Percentiles rank a stretch among this genome's conserved stretches.
These are phyloP conservation scores for Fragum whitleyi DNA, from an alignment of 2,888 invertebrate species.

Conservation along the genomic window DNA sequence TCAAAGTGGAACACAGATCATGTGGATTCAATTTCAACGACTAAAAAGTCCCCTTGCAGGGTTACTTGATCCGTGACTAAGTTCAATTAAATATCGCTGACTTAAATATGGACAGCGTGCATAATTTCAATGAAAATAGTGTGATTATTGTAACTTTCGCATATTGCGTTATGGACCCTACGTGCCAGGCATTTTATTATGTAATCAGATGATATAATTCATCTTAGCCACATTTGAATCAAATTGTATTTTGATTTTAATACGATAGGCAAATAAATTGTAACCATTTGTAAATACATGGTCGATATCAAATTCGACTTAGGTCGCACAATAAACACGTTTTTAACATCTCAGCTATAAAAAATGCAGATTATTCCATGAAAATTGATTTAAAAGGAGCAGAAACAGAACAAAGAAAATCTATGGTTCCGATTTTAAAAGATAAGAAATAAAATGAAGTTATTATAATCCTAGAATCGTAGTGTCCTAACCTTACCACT, in stretches of 20 bases:
- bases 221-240: neutral
- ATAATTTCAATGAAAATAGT: neutral
- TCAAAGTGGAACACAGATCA: too few species aligned
- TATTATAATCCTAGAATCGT: too few species aligned
- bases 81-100: neutral
- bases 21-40: too few species aligned
- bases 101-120: neutral
- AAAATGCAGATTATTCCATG: too few species aligned
- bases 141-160: neutral
- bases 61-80: neutral
- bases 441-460: too few species aligned
- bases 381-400: too few species aligned
- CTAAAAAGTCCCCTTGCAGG: neutral
- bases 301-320: slow-evolving; percentile 5
- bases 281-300: neutral
- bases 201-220: slow-evolving; percentile 2
- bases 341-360: neutral
- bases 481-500: too few species aligned
- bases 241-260: slow-evolving; percentile 12
- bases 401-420: too few species aligned
- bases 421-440: too few species aligned
- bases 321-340: neutral
- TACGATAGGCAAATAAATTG: slow-evolving; percentile 15
- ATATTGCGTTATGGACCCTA: neutral
- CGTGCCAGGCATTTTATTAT: slow-evolving; percentile 4